Evolutionary conservation across 2,113 vertebrate species (phyloP), one percentile per base, ranked within the genome.

Genomic region (Mastomys coucha): DNA sequence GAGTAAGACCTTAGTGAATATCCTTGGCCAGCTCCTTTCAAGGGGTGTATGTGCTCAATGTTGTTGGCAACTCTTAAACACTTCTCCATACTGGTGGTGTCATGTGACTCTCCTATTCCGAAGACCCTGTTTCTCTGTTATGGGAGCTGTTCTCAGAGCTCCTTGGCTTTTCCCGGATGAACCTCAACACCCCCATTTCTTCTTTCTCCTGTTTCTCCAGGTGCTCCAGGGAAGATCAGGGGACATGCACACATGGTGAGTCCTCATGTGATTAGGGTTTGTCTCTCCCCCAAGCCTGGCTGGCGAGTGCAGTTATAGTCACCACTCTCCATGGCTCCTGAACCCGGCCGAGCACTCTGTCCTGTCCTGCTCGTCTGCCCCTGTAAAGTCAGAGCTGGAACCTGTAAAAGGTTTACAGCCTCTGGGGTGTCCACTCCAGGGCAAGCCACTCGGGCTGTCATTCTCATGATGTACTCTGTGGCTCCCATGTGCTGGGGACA

Each of bases 241-340:
- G 81, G 91, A 89, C 96, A 72, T 13, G 0, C 0, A 0, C 73
- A 97, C 12, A 93, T 96, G 98, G 99, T 99, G 56, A 96, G 99
- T 97, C 28, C 73, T 70, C 8, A 0, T 39, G 65, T 22, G 58
- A 12, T 28, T 58, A 31, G 45, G 60, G 42, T 87, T 39, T 7
- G 49, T 85, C 11, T 86, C 12, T 16, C 39, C 28, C 51, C 81
- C 28, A 24, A 14, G 3, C 63, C n/a, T 39, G 0, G 85, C 49
- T 17, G 58, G 28, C 45, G 58, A 70, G 36, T 45, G 39, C 13
- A 56, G 77, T 58, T 53, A 14, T 0, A 7, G 72, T 11, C 88
- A 56, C 19, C 16, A 67, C 31, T 5, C 36, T 42, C 36, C 7
- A 0, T 0, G 24, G 33, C 16, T 56, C 76, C 58, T 69, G 86